Evolutionary conservation across 2,113 vertebrate species (phyloP), one percentile per base, ranked within the genome.

Genomic region (Callipepla californica): DNA sequence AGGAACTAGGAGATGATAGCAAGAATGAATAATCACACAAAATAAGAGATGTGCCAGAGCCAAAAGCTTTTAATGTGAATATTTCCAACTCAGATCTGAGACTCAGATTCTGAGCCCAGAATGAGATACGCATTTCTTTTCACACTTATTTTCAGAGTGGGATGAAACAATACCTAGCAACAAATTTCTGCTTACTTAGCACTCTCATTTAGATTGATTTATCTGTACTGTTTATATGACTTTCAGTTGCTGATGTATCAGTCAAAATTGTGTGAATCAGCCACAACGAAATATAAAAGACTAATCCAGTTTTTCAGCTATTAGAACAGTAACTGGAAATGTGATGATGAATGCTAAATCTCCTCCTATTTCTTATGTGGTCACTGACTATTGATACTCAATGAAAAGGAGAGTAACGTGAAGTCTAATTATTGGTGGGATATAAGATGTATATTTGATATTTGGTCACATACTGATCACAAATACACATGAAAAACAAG

Each of bases 121-220:
- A 80, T 14, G 45, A 89, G 66, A 95, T 11, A 78, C 13, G 58
- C 17, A 6, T 82, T 92, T 34, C 32, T 87, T 87, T 85, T 85
- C 67, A 89, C 50, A 47, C 34, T 83, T 92, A 93, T 95, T 93
- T 94, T 96, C 92, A 91, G 85, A 87, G 63, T 6, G 2, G 17
- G 45, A 87, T 85, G 72, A 96, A 92, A 89, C 81, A 89, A 94
- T 83, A 89, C 13, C 22, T 47, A 83, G 67, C 22, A 77, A 93
- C 59, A 89, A 91, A 95, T 50, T 78, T 93, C 63, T 94, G 94
- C 91, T 96, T 95, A 92, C 92, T 96, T 84, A 96, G 81, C 84
- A 69, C 5, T 16, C 70, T 77, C 45, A 80, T 83, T 91, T 85
- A 77, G 14, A 87, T 89, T 72, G 14, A 87, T 91, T 79, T 89